Evolutionary conservation across 2,797 vertebrate species (phyloP).

Genomic region (Mormyrops attenuatus): DNA sequence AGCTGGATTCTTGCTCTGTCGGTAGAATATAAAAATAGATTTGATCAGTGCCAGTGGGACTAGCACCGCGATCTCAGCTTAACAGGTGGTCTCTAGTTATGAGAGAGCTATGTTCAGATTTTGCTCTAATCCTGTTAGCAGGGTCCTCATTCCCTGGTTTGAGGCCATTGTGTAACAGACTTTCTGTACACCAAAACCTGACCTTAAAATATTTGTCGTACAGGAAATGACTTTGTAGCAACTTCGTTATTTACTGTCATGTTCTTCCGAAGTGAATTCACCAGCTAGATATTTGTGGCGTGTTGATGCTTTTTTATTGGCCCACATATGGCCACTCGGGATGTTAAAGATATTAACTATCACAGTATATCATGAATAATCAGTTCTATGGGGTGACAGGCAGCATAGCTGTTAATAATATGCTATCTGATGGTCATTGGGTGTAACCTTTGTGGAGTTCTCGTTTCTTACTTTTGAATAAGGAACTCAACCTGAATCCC

Average conservation of each 20-base stretch:
- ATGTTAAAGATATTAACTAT: neutral
- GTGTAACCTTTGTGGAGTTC: neutral
- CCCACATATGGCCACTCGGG: too few species aligned
- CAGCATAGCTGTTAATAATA: neutral
- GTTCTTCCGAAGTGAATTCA: neutral
- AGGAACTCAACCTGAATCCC: neutral
- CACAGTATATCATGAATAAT: neutral
- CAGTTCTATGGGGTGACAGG: neutral
- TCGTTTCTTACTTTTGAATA: neutral
- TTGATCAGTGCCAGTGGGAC: neutral
- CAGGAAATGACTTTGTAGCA: neutral
- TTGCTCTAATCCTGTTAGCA: conserved; percentile 49
- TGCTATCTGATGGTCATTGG: neutral
- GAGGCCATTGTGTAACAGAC: neutral
- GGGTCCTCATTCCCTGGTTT: neutral
- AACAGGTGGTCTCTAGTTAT: conserved; percentile 11
- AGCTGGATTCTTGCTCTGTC: neutral
- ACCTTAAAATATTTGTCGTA: neutral
- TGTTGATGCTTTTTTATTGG: neutral
- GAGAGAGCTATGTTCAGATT: neutral
- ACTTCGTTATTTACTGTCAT: neutral
- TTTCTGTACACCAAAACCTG: neutral
- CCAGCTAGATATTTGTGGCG: neutral
- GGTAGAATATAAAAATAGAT: conserved; percentile 11
- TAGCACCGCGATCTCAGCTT: neutral